These are phyloP conservation scores for Burhinus bistriatus DNA, from an alignment of 2,113 vertebrate genomes.

Conservation along the genomic window DNA sequence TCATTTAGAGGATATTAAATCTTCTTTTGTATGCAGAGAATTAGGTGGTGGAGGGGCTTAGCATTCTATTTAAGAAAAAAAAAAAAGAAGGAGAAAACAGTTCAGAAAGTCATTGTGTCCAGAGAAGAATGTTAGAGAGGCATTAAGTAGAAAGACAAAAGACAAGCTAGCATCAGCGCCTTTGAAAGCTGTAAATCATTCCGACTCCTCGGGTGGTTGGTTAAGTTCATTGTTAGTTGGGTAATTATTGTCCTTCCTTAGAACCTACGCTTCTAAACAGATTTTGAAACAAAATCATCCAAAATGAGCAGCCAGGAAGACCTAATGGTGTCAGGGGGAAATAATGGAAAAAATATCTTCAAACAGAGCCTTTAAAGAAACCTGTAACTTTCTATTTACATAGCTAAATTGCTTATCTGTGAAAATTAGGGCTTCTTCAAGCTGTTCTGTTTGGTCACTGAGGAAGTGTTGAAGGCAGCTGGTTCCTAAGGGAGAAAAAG, in stretches of 20 bases:
- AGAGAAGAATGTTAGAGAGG: slow-evolving; percentile 49
- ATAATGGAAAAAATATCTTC: neutral
- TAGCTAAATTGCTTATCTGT: neutral
- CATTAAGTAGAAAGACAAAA: slow-evolving; percentile 64
- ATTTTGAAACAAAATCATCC: slow-evolving; percentile 30
- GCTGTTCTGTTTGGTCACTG: neutral
- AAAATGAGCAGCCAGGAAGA: slow-evolving; percentile 22
- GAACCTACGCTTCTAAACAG: slow-evolving; percentile 46
- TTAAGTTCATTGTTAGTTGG: slow-evolving; percentile 42
- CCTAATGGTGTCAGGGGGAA: neutral
- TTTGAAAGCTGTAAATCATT: slow-evolving; percentile 58
- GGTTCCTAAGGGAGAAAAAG: neutral
- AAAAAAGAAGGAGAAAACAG: neutral
- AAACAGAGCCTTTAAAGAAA: neutral
- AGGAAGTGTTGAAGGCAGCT: neutral
- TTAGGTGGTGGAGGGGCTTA: slow-evolving; percentile 30
- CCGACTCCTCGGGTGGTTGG: neutral
- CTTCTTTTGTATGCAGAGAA: slow-evolving; percentile 57
- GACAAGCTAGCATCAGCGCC: slow-evolving; percentile 39
- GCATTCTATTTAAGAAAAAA: slow-evolving; percentile 3
- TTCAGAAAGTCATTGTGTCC: slow-evolving; percentile 50
- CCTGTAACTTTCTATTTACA: neutral
- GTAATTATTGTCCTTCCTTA: slow-evolving; percentile 39
- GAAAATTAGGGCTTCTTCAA: neutral
- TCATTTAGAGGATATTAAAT: slow-evolving; percentile 53